These are phyloP conservation scores for Caenorhabditis sinica DNA, from an alignment of 2,888 invertebrate species.

Conservation along the genomic window DNA sequence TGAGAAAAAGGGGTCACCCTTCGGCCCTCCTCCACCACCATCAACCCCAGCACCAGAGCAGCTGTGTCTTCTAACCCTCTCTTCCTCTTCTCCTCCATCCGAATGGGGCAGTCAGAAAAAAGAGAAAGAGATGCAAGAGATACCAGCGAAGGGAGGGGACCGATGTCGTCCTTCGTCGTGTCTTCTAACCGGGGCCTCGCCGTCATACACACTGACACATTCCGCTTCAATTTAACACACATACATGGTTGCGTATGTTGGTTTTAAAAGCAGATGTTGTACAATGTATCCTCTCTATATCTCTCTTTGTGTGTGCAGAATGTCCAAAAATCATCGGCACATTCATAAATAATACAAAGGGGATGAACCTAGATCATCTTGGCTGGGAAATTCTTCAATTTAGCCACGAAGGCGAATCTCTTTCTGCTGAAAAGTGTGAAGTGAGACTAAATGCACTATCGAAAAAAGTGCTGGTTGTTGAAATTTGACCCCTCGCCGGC, in stretches of 20 bases:
- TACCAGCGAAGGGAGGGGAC: slow-evolving; percentile 38
- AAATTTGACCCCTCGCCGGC: slow-evolving; percentile 4
- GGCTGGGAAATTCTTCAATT: no score
- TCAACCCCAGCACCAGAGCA: slow-evolving; percentile 34
- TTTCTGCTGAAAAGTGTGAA: neutral
- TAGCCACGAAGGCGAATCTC: no score
- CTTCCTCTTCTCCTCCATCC: neutral
- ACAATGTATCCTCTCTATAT: neutral
- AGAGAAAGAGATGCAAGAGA: slow-evolving; percentile 51
- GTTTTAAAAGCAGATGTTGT: slow-evolving; percentile 54
- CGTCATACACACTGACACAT: slow-evolving; percentile 16
- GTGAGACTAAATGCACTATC: neutral
- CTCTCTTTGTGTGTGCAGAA: neutral
- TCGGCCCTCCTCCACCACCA: neutral
- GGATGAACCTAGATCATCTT: no score
- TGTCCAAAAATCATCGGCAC: slow-evolving; percentile 1
- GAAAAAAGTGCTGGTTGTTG: slow-evolving; percentile 20
- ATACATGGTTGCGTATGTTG: slow-evolving; percentile 17
- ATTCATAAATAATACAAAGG: slow-evolving; percentile 2
- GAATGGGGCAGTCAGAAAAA: slow-evolving; percentile 41
- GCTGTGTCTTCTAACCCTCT: slow-evolving; percentile 26
- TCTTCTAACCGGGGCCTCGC: slow-evolving; percentile 5
- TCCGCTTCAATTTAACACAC: slow-evolving; percentile 58
- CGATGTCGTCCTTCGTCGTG: slow-evolving; percentile 11
- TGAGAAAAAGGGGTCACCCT: neutral